Conservation (phyloP, 2,113 vertebrate species). For the Eptesicus fuscus region DNA sequence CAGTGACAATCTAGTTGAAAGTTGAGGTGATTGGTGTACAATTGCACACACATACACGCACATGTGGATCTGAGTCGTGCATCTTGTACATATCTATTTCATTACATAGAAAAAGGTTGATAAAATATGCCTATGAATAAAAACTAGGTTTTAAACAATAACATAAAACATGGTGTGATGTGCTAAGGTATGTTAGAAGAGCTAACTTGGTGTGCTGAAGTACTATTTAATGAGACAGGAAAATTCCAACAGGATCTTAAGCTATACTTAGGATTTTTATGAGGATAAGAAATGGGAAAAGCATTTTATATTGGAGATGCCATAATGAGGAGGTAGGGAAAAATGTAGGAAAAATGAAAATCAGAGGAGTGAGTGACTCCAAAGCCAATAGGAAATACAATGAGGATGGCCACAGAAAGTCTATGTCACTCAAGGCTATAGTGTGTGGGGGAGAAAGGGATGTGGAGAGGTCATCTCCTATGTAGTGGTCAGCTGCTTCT, state of each 20-base stretch:
- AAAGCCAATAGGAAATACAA: accelerated
- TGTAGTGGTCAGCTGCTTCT: neutral
- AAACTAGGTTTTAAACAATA: neutral
- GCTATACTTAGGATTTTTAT: neutral
- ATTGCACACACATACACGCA: neutral
- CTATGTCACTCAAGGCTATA: accelerated
- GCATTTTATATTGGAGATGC: neutral
- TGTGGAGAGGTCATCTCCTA: accelerated
- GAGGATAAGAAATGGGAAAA: neutral
- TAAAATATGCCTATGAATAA: neutral
- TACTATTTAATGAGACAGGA: neutral
- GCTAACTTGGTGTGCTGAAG: neutral
- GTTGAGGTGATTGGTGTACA: neutral
- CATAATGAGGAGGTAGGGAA: neutral
- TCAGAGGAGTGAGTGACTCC: neutral
- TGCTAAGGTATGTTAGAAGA: neutral
- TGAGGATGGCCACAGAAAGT: neutral
- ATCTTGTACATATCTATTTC: neutral
- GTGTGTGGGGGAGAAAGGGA: accelerated
- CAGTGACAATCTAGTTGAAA: neutral
- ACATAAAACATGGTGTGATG: neutral
- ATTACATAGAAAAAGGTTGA: neutral
- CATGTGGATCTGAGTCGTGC: neutral
- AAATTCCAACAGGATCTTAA: neutral
- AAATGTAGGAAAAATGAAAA: neutral